Evolutionary conservation across 2,888 invertebrate genomes (phyloP).

Genomic region (Dryobota labecula): DNA sequence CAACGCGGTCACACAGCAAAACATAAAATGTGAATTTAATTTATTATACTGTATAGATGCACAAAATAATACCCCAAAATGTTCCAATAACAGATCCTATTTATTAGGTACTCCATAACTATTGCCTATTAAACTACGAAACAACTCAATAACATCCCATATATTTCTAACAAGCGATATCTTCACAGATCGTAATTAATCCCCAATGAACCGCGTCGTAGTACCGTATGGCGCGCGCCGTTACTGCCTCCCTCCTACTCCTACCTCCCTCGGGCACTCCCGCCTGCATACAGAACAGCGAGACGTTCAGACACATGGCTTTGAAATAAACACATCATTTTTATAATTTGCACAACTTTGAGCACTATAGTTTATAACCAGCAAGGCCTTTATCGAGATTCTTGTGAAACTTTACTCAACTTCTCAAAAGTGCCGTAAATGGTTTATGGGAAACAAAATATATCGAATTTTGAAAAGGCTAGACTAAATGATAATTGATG

Average conservation of each 20-base stretch:
- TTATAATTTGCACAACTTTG: not conserved
- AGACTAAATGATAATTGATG: not conserved
- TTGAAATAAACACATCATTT: not conserved
- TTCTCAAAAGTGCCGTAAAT: not conserved
- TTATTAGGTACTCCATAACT: not conserved
- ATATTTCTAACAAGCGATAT: slow-evolving; percentile 23
- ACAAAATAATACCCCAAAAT: too few relatives aligned
- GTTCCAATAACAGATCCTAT: not conserved
- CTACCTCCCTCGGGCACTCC: slow-evolving; percentile 41
- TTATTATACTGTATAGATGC: too few relatives aligned
- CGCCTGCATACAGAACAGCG: not conserved
- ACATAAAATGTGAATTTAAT: too few relatives aligned
- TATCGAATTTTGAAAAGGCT: not conserved
- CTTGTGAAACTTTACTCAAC: too few relatives aligned
- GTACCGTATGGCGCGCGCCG: slow-evolving; percentile 61
- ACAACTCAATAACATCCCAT: slow-evolving; percentile 24
- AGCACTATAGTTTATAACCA: not conserved
- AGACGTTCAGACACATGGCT: not conserved
- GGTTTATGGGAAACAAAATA: not conserved
- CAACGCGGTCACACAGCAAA: too few relatives aligned
- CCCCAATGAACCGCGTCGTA: slow-evolving; percentile 56
- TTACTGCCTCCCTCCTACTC: slow-evolving; percentile 45
- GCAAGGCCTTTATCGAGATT: not conserved
- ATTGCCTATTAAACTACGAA: not conserved
- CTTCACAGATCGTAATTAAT: slow-evolving; percentile 50